phyloP scores from a whole-genome alignment of 1,140 invertebrate genomes.

The Hermatobates lingyangjiaoensis region DNA sequence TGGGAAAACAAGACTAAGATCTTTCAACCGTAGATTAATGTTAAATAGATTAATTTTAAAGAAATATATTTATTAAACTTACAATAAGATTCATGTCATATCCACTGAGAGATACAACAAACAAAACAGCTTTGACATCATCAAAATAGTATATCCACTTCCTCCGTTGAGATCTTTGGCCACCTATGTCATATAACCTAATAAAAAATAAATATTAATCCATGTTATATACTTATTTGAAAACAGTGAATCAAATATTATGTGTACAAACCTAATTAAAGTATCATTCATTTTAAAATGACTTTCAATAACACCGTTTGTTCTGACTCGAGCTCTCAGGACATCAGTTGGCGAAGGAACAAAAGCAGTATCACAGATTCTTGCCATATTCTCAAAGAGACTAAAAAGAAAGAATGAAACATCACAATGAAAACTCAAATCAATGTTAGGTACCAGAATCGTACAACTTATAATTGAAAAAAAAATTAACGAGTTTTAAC shows the following conservation, averaged over 20 bases:
- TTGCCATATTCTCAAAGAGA: conserved; percentile 48
- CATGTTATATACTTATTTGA: not conserved
- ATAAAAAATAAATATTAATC: no score
- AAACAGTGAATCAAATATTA: not conserved
- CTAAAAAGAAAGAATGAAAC: conserved; percentile 26
- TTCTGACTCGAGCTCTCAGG: conserved; percentile 46
- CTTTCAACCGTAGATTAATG: conserved; percentile 5
- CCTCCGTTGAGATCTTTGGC: conserved; percentile 48
- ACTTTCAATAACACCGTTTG: conserved; percentile 56
- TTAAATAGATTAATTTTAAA: conserved; percentile 2
- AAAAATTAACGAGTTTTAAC: no score
- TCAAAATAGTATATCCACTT: conserved; percentile 62
- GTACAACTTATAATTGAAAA: no score
- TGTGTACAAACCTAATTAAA: conserved; percentile 28
- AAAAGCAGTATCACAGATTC: conserved; percentile 41
- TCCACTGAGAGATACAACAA: conserved; percentile 43
- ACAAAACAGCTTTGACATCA: conserved; percentile 41
- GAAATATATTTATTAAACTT: conserved; percentile 17
- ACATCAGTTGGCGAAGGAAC: conserved; percentile 53
- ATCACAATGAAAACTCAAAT: no score
- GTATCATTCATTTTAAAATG: conserved; percentile 52
- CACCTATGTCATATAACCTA: conserved; percentile 45
- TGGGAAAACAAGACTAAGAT: not conserved
- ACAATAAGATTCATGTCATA: conserved; percentile 44
- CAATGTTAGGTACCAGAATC: no score